phyloP scores from a whole-genome alignment of 2,797 vertebrate genomes.

The Pristis pectinata region DNA sequence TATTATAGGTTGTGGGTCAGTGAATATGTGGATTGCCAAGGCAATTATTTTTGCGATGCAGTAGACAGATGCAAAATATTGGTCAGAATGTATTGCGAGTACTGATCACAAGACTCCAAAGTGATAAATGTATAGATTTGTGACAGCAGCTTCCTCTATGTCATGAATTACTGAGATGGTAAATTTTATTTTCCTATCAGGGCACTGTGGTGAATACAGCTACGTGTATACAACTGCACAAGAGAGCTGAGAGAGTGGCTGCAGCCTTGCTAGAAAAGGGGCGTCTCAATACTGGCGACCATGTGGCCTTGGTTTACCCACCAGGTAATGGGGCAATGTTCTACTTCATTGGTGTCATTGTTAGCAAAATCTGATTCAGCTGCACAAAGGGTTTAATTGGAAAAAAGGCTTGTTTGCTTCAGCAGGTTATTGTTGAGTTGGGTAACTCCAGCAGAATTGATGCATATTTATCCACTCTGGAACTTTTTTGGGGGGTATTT shows the following conservation, averaged over 20 bases:
- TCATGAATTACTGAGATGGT: not conserved
- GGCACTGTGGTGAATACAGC: constrained; percentile 81
- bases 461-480: not conserved
- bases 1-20: not conserved
- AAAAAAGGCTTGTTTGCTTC: not conserved
- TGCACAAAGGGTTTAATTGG: not conserved
- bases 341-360: not conserved
- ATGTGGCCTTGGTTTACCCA: constrained; percentile 86
- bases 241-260: constrained; percentile 81
- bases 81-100: not conserved
- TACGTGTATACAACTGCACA: constrained; percentile 86
- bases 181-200: constrained; percentile 49
- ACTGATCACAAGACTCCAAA: not conserved
- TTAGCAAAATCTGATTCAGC: not conserved
- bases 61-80: not conserved
- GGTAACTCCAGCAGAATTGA: not conserved
- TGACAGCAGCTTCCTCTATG: not conserved
- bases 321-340: constrained; percentile 58
- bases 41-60: not conserved
- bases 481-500: not conserved
- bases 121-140: not conserved
- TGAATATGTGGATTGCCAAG: not conserved
- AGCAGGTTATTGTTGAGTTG: not conserved
- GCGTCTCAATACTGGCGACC: constrained; percentile 78
- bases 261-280: constrained; percentile 74